phyloP scores from a whole-genome alignment of 92 coral and sea anemone species.

The Epizoanthus ramosus region DNA sequence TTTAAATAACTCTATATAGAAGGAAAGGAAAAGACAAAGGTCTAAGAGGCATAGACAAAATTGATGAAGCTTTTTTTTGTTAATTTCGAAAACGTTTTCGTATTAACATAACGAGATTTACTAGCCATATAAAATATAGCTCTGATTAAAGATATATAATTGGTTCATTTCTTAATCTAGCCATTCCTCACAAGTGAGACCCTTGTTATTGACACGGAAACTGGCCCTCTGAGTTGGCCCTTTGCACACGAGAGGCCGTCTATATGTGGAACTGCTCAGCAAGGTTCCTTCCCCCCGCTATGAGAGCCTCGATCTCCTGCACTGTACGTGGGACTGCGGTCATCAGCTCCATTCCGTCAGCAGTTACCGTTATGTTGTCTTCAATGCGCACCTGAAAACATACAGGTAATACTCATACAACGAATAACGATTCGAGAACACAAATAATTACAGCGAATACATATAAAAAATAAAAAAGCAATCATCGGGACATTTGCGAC shows the following conservation, averaged over 20 bases:
- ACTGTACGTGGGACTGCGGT: conserved; percentile 97
- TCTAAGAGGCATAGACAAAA: no score
- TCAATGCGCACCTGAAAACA: conserved; percentile 93
- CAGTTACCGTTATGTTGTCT: conserved; percentile 91
- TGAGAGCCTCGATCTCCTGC: conserved; percentile 91
- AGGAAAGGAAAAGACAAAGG: no score
- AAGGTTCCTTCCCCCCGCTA: conserved; percentile 78
- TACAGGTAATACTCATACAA: background rate
- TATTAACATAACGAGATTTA: no score
- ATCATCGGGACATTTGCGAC: no score
- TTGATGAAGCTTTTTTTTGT: no score
- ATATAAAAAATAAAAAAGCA: no score
- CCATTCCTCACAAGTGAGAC: background rate
- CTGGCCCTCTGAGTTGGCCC: conserved; percentile 26
- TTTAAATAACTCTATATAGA: no score
- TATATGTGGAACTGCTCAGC: conserved; percentile 67
- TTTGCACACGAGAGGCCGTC: conserved; percentile 52
- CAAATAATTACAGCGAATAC: no score
- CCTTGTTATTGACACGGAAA: conserved; percentile 23
- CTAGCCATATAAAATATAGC: background rate
- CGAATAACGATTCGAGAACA: background rate
- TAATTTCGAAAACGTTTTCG: no score
- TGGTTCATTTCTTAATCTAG: background rate
- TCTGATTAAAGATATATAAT: conserved; percentile 20
- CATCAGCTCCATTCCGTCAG: conserved; percentile 98